phyloP scores from a whole-genome alignment of 2,797 vertebrate species.

The Tachyglossus aculeatus region DNA sequence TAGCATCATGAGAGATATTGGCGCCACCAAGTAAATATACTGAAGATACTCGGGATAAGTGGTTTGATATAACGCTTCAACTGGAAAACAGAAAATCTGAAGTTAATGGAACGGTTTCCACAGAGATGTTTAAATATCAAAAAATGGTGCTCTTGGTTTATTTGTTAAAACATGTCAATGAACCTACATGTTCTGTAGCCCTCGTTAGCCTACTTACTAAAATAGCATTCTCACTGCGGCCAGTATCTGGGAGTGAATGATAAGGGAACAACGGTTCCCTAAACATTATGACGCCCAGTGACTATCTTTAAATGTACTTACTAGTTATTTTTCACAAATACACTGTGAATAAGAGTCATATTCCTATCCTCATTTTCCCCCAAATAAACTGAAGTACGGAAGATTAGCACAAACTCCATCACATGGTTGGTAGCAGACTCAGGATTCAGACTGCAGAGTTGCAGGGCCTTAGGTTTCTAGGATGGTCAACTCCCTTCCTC shows the following conservation, averaged over 20 bases:
- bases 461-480: neutral
- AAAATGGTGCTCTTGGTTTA: slow-evolving; percentile 1
- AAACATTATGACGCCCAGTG: slow-evolving; percentile 9
- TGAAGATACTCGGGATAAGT: slow-evolving; percentile 95
- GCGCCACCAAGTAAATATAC: slow-evolving; percentile 97
- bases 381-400: neutral
- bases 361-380: neutral
- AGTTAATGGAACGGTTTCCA: slow-evolving; percentile 39
- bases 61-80: slow-evolving; percentile 87
- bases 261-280: slow-evolving; percentile 2
- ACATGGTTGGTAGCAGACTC: neutral
- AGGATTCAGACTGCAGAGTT: neutral
- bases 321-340: too few relatives aligned
- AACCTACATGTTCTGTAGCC: slow-evolving; percentile 6
- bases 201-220: slow-evolving; percentile 7
- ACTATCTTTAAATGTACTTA: slow-evolving; percentile 5
- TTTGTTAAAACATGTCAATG: slow-evolving; percentile 14
- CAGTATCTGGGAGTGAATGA: slow-evolving; percentile 22
- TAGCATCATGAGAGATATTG: slow-evolving; percentile 95
- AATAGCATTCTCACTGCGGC: slow-evolving; percentile 1
- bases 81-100: slow-evolving; percentile 74
- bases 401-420: neutral
- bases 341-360: too few relatives aligned
- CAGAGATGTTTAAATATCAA: slow-evolving; percentile 1
- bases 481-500: too few relatives aligned